A percentile compares a stretch with the other conserved stretches of the same genome.
Conservation (phyloP, 2,888 invertebrate species). For the Drosophila paranaensis region DNA sequence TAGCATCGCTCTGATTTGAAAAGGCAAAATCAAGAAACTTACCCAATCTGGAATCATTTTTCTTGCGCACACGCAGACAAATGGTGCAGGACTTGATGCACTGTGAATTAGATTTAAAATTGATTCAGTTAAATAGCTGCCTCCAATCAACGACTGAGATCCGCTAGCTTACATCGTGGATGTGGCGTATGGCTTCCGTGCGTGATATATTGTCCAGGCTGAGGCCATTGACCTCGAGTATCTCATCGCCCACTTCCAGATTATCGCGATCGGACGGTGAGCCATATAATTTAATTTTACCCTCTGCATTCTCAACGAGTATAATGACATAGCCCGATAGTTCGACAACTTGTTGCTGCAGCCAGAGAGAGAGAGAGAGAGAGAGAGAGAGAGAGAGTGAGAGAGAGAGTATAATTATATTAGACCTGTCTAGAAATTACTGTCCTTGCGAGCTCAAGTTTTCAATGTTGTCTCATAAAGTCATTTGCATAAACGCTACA, state of each 20-base stretch:
- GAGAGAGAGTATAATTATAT: constrained; percentile 18
- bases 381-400: constrained; percentile 7
- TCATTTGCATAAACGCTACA: constrained; percentile 74
- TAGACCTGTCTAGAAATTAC: constrained; percentile 29
- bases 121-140: background rate
- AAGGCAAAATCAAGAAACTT: background rate
- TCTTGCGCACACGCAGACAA: constrained; percentile 95
- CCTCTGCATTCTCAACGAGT: constrained; percentile 96
- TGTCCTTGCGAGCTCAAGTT: constrained; percentile 34
- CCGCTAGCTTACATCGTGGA: constrained; percentile 93
- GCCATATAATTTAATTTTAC: constrained; percentile 96
- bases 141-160: background rate
- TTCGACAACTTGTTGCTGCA: constrained; percentile 89
- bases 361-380: background rate
- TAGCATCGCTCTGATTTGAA: background rate
- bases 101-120: constrained; percentile 87
- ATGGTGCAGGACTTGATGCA: constrained; percentile 98
- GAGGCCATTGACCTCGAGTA: constrained; percentile 98
- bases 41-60: constrained; percentile 93
- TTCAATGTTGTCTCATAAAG: constrained; percentile 60
- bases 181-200: constrained; percentile 96
- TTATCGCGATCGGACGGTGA: constrained; percentile 97
- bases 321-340: constrained; percentile 98
- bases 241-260: constrained; percentile 98
- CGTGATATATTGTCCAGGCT: constrained; percentile 95